phyloP scores from a whole-genome alignment of 2,888 invertebrate genomes.

The Corythucha ciliata region DNA sequence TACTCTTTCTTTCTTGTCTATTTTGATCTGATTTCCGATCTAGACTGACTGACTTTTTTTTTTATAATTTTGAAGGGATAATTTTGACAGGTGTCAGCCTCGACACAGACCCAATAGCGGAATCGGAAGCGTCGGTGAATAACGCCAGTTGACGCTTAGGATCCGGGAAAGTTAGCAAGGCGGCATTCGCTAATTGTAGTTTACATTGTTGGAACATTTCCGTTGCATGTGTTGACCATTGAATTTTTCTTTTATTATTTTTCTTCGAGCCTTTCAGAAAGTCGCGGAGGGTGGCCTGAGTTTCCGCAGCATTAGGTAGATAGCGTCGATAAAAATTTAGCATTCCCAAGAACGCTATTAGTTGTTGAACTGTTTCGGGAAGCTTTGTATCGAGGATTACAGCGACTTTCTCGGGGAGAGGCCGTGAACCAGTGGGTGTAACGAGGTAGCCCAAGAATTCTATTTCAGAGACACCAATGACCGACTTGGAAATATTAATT shows the following conservation, averaged over 20 bases:
- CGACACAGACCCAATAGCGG: no score
- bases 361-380: constrained; percentile 26
- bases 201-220: constrained; percentile 1
- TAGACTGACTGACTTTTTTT: no score
- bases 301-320: constrained; percentile 38
- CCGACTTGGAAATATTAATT: constrained; percentile 18
- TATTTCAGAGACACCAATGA: constrained; percentile 1
- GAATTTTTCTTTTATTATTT: not conserved
- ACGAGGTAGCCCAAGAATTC: constrained; percentile 15
- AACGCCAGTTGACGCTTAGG: not conserved
- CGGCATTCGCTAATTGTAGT: not conserved
- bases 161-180: not conserved
- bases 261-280: not conserved
- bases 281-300: constrained; percentile 26
- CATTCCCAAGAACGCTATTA: constrained; percentile 38
- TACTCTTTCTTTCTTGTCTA: no score
- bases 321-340: constrained; percentile 40
- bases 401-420: constrained; percentile 23
- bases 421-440: not conserved
- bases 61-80: no score
- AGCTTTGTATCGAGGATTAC: constrained; percentile 20
- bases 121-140: not conserved
- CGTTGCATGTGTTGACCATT: not conserved
- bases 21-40: no score
- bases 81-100: no score